Conservation (phyloP, 1,140 invertebrate species). For the Lepidotrigona ventralis region DNA sequence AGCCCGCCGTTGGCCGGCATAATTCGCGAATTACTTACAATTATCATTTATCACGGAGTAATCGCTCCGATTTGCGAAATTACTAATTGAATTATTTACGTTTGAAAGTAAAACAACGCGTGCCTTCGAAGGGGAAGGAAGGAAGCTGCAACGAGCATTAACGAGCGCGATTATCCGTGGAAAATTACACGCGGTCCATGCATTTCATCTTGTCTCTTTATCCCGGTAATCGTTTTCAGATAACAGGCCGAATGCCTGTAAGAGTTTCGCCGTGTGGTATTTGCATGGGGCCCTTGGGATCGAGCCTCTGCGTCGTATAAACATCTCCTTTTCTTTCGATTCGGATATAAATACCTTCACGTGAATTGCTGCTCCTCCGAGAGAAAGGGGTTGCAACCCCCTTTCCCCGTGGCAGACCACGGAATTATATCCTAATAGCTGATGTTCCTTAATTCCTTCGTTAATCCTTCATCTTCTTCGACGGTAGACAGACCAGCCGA, state of each 20-base stretch:
- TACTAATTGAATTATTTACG: too few species aligned
- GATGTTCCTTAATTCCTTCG: conserved; percentile 51
- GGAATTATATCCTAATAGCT: conserved; percentile 16
- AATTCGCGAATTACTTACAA: too few species aligned
- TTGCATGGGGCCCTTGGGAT: conserved; percentile 55
- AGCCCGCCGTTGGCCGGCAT: too few species aligned
- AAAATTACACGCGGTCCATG: conserved; percentile 35
- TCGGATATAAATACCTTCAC: conserved; percentile 31
- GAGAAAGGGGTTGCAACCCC: not conserved
- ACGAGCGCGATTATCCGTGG: conserved; percentile 28
- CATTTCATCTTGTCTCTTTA: conserved; percentile 15
- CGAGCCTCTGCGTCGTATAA: conserved; percentile 35
- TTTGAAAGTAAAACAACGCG: not conserved
- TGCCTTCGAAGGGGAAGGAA: not conserved
- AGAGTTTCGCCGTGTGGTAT: conserved; percentile 41
- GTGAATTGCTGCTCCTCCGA: conserved; percentile 30
- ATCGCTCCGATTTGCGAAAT: too few species aligned
- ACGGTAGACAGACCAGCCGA: too few species aligned
- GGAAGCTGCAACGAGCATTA: conserved; percentile 12
- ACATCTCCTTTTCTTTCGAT: conserved; percentile 55
- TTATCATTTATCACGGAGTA: too few species aligned
- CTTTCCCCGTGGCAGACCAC: not conserved
- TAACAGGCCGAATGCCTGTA: conserved; percentile 46
- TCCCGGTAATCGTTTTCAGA: conserved; percentile 56
- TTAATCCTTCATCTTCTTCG: conserved; percentile 23